A percentile compares a stretch with the other conserved stretches of the same genome.
These are phyloP conservation scores for Numida meleagris DNA, from an alignment of 2,113 vertebrate species.

Conservation along the genomic window DNA sequence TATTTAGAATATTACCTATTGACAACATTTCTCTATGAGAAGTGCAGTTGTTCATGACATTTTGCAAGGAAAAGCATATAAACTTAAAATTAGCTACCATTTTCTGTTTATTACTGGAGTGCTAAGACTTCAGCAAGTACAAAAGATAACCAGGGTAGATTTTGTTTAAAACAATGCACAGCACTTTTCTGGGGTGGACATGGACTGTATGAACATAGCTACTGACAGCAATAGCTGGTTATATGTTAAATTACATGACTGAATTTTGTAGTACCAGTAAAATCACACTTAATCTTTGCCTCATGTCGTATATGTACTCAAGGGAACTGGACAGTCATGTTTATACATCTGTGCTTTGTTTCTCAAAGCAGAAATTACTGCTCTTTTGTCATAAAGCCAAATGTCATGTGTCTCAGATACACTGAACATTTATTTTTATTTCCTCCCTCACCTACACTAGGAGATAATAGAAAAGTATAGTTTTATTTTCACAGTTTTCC, in stretches of 20 bases:
- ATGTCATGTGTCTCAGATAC: not conserved
- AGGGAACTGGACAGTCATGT: not conserved
- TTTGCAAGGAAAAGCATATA: not conserved
- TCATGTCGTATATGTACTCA: not conserved
- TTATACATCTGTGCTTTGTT: not conserved
- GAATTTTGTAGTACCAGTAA: not conserved
- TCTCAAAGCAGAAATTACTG: not conserved
- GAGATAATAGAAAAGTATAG: conserved; percentile 23
- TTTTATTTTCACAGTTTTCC: conserved; percentile 31
- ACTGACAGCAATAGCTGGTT: not conserved
- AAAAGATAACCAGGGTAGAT: not conserved
- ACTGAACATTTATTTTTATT: not conserved
- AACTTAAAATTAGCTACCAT: not conserved
- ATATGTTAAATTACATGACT: not conserved
- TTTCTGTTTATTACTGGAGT: not conserved
- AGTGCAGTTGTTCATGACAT: not conserved
- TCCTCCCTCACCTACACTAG: not conserved
- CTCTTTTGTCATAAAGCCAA: not conserved
- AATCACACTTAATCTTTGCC: not conserved
- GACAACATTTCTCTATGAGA: not conserved
- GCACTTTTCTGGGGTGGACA: not conserved
- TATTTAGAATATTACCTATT: not conserved
- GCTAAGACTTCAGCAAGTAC: not conserved
- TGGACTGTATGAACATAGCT: not conserved
- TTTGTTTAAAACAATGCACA: not conserved